A percentile compares a stretch with the other conserved stretches of the same genome.
Evolutionary conservation across 2,797 vertebrate species (phyloP).

Genomic region (Rhabdomys pumilio): DNA sequence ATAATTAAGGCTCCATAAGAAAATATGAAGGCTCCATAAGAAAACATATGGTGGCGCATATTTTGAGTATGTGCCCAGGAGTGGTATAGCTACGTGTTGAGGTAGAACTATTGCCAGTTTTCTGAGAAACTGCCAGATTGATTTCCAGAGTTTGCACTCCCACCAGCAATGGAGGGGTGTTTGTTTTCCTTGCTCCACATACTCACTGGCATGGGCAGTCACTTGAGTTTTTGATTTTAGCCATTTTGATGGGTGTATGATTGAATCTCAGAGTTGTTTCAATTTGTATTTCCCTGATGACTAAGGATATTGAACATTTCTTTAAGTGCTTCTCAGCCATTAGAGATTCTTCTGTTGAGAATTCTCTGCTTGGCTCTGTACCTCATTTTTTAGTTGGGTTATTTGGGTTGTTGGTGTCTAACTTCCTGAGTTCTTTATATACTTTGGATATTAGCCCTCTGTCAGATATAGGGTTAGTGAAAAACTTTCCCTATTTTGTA

Average conservation of each 20-base stretch:
- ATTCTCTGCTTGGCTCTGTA: neutral
- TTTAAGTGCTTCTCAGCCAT: neutral
- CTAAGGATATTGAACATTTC: neutral
- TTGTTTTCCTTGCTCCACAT: neutral
- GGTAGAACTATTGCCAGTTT: neutral
- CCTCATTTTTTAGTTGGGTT: neutral
- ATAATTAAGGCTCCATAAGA: conserved; percentile 78
- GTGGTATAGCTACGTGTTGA: neutral
- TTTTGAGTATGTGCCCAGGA: neutral
- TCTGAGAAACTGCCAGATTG: neutral
- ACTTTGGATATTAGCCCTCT: neutral
- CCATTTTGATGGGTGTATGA: neutral
- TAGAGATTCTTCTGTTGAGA: neutral
- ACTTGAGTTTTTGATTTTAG: neutral
- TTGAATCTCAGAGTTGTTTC: neutral
- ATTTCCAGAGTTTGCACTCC: neutral
- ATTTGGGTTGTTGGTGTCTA: too few species aligned
- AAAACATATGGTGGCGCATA: conserved; percentile 9
- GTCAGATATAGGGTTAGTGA: too few species aligned
- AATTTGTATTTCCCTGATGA: neutral
- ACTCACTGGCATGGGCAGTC: neutral
- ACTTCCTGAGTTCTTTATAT: neutral
- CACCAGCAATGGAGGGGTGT: too few species aligned
- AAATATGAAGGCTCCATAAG: conserved; percentile 72
- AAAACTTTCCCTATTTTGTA: too few species aligned